These are phyloP conservation scores for Andrena fulva DNA, from an alignment of 2,888 invertebrate species.

Conservation along the genomic window DNA sequence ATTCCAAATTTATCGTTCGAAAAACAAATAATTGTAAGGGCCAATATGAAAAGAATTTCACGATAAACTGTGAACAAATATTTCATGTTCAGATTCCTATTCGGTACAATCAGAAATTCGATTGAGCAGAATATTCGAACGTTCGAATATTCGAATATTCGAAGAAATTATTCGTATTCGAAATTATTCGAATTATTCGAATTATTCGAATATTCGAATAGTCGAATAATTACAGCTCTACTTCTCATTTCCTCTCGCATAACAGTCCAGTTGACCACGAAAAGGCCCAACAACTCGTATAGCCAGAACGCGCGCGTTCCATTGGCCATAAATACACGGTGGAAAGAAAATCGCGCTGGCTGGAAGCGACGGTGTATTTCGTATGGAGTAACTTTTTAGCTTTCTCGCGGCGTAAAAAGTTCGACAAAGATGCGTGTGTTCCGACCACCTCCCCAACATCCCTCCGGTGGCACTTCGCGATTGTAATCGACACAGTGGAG, in stretches of 20 bases:
- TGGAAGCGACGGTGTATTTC: not conserved
- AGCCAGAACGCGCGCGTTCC: not conserved
- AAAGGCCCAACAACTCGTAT: not conserved
- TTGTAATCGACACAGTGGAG: conserved; percentile 46
- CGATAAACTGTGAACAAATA: too few relatives aligned
- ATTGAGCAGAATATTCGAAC: too few relatives aligned
- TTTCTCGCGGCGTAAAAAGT: conserved; percentile 42
- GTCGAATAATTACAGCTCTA: too few relatives aligned
- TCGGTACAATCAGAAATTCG: too few relatives aligned
- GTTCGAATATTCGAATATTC: too few relatives aligned
- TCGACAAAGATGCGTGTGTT: conserved; percentile 59
- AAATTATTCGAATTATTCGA: too few relatives aligned
- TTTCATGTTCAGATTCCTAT: too few relatives aligned
- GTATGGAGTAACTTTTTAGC: conserved; percentile 31
- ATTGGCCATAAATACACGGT: conserved; percentile 10
- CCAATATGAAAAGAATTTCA: too few relatives aligned
- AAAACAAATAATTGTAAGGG: too few relatives aligned
- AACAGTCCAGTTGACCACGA: not conserved
- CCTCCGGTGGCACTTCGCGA: conserved; percentile 15
- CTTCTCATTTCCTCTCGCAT: not conserved
- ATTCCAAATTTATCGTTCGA: too few relatives aligned
- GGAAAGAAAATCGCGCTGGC: conserved; percentile 8
- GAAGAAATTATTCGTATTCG: too few relatives aligned
- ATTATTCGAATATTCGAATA: too few relatives aligned
- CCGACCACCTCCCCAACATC: conserved; percentile 23